Conservation (phyloP, 1,140 invertebrate genomes). For the Oedothorax gibbosus region DNA sequence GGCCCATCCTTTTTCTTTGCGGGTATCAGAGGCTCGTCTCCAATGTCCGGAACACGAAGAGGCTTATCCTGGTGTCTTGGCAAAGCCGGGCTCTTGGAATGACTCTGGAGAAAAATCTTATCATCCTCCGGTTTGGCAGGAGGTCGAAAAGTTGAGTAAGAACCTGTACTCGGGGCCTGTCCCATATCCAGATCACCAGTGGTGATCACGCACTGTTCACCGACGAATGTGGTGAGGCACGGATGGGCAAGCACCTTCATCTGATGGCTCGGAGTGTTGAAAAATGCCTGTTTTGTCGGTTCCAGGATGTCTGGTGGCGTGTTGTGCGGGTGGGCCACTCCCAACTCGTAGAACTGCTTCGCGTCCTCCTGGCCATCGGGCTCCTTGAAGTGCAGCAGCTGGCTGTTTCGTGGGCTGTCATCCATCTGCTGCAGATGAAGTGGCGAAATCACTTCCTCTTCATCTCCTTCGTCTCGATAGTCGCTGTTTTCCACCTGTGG, state of each 20-base stretch:
- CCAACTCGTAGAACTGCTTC: constrained; percentile 36
- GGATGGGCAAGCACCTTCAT: constrained; percentile 26
- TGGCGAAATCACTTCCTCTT: neutral
- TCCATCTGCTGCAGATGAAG: constrained; percentile 47
- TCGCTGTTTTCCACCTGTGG: neutral
- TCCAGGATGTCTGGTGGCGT: constrained; percentile 51
- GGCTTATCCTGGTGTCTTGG: constrained; percentile 2
- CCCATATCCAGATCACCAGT: constrained; percentile 22
- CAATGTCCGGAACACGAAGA: constrained; percentile 40
- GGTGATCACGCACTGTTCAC: constrained; percentile 44
- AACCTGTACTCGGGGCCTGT: constrained; percentile 42
- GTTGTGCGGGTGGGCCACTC: constrained; percentile 22
- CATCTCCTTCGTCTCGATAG: too few relatives aligned
- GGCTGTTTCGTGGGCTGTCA: constrained; percentile 51
- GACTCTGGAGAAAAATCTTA: constrained; percentile 8
- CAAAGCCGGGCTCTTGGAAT: neutral
- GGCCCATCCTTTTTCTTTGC: constrained; percentile 39
- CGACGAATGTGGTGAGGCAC: constrained; percentile 36
- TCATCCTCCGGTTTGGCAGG: constrained; percentile 42
- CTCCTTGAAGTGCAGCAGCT: constrained; percentile 29
- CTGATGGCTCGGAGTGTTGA: constrained; percentile 40
- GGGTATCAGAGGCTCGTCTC: constrained; percentile 32
- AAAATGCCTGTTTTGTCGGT: constrained; percentile 42
- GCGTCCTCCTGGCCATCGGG: constrained; percentile 40
- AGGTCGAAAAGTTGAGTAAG: constrained; percentile 53